Evolutionary conservation across 35 echinoderm and acorn worm genomes (phyloP), one percentile per base, ranked within the genome.

Genomic region (Eucidaris tribuloides): DNA sequence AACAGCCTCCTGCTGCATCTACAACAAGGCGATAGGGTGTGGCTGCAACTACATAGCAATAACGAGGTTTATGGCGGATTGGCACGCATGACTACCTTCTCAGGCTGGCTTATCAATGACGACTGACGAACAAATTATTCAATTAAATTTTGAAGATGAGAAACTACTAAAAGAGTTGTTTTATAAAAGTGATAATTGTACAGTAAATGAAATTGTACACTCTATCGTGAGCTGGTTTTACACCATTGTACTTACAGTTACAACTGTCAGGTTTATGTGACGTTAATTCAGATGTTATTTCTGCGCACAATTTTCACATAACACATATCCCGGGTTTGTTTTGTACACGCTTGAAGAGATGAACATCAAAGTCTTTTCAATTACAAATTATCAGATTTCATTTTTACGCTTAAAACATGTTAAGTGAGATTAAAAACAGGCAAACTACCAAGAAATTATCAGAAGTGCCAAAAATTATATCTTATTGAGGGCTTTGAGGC

Each of bases 61-160:
- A 84, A 88, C 46, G 79, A 91, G 42, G 89, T 97, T 3, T 97
- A 97, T 45, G 86, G 94, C 18, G 89, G 94, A 23, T 61, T 85
- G 7, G 82, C 89, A 15, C 78, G 81, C 46, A 92, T 97, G 89
- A 97, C 94, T 4, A 97, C 94, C 15, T 97, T 97, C 44, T 92
- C 94, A 6, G 94, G 94, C 5, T 97, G 85, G 80, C 59, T 97
- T 25, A 41, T 97, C 11, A 88, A 66, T 63, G 94, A 94, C 43
- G 87, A 92, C 33, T 84, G 62, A 83, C 23, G 24, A 11, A 17
- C 22, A 17, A 22, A 17, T 56, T 56, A 56, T 56, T 56, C 14
- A 56, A 56, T 17, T 56, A 56, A 14, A 14, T 17, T 22, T 17
- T 17, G 14, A 17, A 0, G 22, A 56, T 22, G 22, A 56, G 22